phyloP scores from a whole-genome alignment of 1,140 invertebrate genomes.

The Drosophila fuyamai region DNA sequence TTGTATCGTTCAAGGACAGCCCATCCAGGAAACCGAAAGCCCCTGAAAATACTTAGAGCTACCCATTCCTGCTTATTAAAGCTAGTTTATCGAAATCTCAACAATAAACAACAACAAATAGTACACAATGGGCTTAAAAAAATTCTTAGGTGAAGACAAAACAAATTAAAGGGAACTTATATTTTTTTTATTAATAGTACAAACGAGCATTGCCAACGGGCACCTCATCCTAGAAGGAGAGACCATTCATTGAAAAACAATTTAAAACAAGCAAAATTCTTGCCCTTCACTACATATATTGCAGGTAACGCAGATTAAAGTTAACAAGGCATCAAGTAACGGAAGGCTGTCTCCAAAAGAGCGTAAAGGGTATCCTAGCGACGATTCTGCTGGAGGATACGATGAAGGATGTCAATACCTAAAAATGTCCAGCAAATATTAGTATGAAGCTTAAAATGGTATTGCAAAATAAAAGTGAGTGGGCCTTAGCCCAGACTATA shows the following conservation, averaged over 20 bases:
- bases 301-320: slow-evolving; percentile 57
- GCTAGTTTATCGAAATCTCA: slow-evolving; percentile 39
- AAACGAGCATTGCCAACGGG: slow-evolving; percentile 60
- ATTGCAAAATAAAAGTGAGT: slow-evolving; percentile 40
- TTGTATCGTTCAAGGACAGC: slow-evolving; percentile 52
- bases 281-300: slow-evolving; percentile 16
- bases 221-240: slow-evolving; percentile 53
- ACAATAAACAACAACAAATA: slow-evolving; percentile 33
- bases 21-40: slow-evolving; percentile 62
- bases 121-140: slow-evolving; percentile 38
- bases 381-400: slow-evolving; percentile 50
- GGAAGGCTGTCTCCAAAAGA: slow-evolving; percentile 51
- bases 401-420: slow-evolving; percentile 33
- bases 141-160: slow-evolving; percentile 35
- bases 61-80: neutral
- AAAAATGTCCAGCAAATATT: slow-evolving; percentile 50
- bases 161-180: slow-evolving; percentile 66
- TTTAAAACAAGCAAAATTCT: slow-evolving; percentile 73
- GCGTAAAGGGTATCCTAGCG: slow-evolving; percentile 78
- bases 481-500: neutral
- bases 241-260: slow-evolving; percentile 66
- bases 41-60: slow-evolving; percentile 54
- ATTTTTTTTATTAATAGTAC: slow-evolving; percentile 74
- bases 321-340: slow-evolving; percentile 81
- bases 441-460: slow-evolving; percentile 59